These are phyloP conservation scores for Trinectes maculatus DNA, from an alignment of 2,113 vertebrate species.

Conservation along the genomic window DNA sequence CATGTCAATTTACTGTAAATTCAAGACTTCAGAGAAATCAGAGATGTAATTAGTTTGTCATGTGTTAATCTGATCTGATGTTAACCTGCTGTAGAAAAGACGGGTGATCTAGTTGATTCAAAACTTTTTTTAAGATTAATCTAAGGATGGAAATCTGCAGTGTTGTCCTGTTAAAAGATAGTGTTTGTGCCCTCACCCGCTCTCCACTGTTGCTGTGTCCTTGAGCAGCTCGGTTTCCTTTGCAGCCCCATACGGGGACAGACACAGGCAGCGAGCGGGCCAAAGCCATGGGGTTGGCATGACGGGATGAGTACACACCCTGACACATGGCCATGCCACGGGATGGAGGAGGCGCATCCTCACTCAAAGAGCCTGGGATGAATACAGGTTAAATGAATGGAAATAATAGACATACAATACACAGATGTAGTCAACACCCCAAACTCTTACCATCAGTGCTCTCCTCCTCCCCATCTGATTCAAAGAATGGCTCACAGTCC, in stretches of 20 bases:
- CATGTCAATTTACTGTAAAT: no score
- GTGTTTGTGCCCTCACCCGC: conserved; percentile 58
- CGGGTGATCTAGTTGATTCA: no score
- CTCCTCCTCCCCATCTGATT: conserved; percentile 86
- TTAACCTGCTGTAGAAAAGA: background rate
- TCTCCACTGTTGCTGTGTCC: conserved; percentile 86
- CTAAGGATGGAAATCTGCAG: background rate
- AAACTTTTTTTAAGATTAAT: no score
- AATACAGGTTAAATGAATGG: no score
- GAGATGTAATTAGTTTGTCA: no score
- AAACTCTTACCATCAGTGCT: conserved; percentile 84
- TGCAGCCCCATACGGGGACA: conserved; percentile 91
- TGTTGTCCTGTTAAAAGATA: background rate
- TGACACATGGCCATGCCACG: conserved; percentile 77
- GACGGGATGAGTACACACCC: conserved; percentile 57
- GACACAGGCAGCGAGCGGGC: conserved; percentile 91
- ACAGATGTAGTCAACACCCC: rapidly evolving
- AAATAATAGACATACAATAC: rapidly evolving
- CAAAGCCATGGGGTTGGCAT: conserved; percentile 77
- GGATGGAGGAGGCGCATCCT: conserved; percentile 84
- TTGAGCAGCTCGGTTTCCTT: conserved; percentile 76
- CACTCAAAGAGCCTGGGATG: conserved; percentile 83
- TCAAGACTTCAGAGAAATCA: no score
- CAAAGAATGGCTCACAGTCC: conserved; percentile 88
- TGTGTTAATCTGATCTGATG: background rate